Percentiles rank a stretch among this genome's conserved stretches.
phyloP scores from a whole-genome alignment of 2,113 vertebrate genomes.

The Fregetta grallaria region DNA sequence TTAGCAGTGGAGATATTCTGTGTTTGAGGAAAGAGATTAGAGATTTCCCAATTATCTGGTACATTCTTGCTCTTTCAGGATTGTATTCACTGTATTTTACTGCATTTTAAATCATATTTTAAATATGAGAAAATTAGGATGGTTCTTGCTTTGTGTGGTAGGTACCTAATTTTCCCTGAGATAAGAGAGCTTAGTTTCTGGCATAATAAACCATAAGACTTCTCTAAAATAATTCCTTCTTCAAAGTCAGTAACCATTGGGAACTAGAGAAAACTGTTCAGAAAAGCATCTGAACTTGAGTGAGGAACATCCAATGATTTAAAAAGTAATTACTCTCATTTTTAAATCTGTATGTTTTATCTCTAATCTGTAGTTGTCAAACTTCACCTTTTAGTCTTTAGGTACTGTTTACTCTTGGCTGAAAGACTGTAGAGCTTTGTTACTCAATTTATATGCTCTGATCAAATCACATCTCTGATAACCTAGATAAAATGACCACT shows the following conservation, averaged over 20 bases:
- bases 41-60: neutral
- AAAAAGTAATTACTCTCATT: neutral
- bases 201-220: neutral
- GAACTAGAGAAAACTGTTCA: neutral
- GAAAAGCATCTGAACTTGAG: neutral
- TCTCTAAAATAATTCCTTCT: neutral
- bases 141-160: neutral
- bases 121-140: neutral
- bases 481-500: neutral
- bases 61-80: neutral
- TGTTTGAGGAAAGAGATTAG: neutral
- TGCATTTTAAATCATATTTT: neutral
- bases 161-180: neutral
- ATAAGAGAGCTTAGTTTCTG: neutral
- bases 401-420: neutral
- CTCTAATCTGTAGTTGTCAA: neutral
- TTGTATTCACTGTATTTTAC: neutral
- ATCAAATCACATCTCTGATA: neutral
- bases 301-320: neutral
- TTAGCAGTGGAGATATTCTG: neutral
- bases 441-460: neutral
- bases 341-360: neutral
- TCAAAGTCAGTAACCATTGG: neutral
- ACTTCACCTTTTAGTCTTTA: neutral
- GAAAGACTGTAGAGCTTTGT: neutral